phyloP scores from a whole-genome alignment of 2,797 vertebrate genomes.

The Apogon hyalosoma region DNA sequence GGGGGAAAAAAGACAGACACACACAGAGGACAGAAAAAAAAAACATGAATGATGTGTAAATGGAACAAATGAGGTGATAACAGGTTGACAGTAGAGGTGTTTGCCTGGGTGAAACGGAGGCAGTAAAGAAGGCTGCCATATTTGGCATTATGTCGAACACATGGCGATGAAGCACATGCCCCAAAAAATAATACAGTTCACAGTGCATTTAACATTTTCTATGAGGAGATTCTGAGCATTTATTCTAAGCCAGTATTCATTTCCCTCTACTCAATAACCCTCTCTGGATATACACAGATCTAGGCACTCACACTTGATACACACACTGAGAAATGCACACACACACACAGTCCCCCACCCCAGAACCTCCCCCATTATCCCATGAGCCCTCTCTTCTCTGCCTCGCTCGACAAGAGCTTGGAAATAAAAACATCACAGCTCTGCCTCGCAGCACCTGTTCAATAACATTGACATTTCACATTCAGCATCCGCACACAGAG shows the following conservation, averaged over 20 bases:
- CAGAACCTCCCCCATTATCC: constrained; percentile 76
- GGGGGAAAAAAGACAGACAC: constrained; percentile 51
- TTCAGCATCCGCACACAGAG: constrained; percentile 76
- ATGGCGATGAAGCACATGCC: constrained; percentile 30
- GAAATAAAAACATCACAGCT: constrained; percentile 86
- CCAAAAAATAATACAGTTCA: constrained; percentile 48
- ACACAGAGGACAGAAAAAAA: constrained; percentile 63
- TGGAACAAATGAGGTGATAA: constrained; percentile 80
- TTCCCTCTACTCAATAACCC: constrained; percentile 68
- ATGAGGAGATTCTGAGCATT: constrained; percentile 67
- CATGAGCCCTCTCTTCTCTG: constrained; percentile 81
- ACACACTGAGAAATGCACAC: constrained; percentile 45
- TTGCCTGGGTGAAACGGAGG: constrained; percentile 59
- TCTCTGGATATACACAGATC: constrained; percentile 58
- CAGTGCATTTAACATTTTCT: constrained; percentile 68
- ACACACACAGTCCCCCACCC: constrained; percentile 45
- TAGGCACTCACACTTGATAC: constrained; percentile 45
- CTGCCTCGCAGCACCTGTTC: constrained; percentile 85
- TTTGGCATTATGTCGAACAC: constrained; percentile 49
- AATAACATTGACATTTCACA: constrained; percentile 88
- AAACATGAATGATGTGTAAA: constrained; percentile 80
- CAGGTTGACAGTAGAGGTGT: constrained; percentile 72
- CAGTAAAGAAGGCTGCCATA: constrained; percentile 59
- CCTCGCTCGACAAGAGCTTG: constrained; percentile 78
- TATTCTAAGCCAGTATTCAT: constrained; percentile 68